These are phyloP conservation scores for Plestiodon gilberti DNA, from an alignment of 2,113 vertebrate genomes.

Conservation along the genomic window DNA sequence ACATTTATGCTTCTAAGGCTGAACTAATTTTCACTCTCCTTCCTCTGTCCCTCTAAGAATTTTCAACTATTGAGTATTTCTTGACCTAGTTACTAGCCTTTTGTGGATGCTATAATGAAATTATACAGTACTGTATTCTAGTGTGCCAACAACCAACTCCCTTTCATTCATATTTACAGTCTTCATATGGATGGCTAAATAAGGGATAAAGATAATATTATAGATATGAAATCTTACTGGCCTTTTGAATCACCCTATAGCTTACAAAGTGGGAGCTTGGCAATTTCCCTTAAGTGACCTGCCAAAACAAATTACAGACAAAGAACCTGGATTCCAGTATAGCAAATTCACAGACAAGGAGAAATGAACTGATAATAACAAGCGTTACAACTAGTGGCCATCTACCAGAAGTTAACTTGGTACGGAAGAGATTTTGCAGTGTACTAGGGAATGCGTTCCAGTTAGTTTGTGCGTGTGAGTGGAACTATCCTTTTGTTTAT, in stretches of 20 bases:
- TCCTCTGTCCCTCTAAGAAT: not conserved
- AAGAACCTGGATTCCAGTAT: not conserved
- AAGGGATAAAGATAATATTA: not conserved
- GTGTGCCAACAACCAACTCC: not conserved
- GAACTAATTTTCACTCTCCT: not conserved
- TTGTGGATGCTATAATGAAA: slow-evolving; percentile 2
- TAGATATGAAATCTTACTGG: not conserved
- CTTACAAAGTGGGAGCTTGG: not conserved
- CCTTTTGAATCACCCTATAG: not conserved
- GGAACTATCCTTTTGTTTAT: too few relatives aligned
- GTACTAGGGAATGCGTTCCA: too few relatives aligned
- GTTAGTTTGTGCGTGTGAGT: too few relatives aligned
- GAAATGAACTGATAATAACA: too few relatives aligned
- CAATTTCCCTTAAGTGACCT: not conserved
- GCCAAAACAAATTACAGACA: not conserved
- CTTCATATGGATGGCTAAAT: slow-evolving; percentile 4
- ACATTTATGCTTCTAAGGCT: not conserved
- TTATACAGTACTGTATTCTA: too few relatives aligned
- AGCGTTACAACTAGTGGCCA: too few relatives aligned
- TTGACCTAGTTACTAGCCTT: not conserved
- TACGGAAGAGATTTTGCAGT: too few relatives aligned
- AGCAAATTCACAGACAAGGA: not conserved
- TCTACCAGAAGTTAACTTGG: too few relatives aligned
- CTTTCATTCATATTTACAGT: not conserved
- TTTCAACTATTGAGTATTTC: not conserved